Conservation (phyloP, 2,888 invertebrate genomes). For the Epicampocera succincta region DNA sequence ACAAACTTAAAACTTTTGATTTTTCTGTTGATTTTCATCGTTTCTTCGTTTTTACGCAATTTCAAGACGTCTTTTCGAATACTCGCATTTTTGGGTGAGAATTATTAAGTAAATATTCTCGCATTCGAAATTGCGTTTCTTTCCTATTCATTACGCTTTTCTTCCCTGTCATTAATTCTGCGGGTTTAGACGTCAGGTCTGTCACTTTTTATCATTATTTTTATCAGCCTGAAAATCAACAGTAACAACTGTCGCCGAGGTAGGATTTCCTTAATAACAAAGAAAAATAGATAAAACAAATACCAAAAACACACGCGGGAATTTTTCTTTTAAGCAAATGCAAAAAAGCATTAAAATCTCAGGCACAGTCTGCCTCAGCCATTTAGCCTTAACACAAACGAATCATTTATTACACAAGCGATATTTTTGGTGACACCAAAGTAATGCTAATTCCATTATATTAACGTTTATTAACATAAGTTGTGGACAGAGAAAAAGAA, state of each 20-base stretch:
- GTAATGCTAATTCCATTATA: slow-evolving; percentile 69
- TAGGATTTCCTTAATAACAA: slow-evolving; percentile 17
- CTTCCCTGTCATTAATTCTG: slow-evolving; percentile 72
- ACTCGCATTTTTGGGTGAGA: not conserved
- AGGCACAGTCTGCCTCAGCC: slow-evolving; percentile 19
- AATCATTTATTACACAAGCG: slow-evolving; percentile 50
- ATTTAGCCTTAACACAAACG: slow-evolving; percentile 45
- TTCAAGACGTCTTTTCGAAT: too few species aligned
- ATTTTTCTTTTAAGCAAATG: slow-evolving; percentile 70
- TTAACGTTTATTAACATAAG: slow-evolving; percentile 60
- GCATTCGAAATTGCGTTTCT: slow-evolving; percentile 34
- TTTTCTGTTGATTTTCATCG: too few species aligned
- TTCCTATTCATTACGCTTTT: slow-evolving; percentile 68
- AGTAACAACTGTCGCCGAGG: slow-evolving; percentile 23
- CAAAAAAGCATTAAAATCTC: slow-evolving; percentile 68
- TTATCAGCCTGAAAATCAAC: slow-evolving; percentile 71
- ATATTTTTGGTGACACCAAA: slow-evolving; percentile 66
- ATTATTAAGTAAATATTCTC: not conserved
- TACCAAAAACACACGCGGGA: slow-evolving; percentile 71
- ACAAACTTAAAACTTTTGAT: too few species aligned
- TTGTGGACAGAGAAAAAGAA: not conserved
- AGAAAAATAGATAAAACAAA: slow-evolving; percentile 58
- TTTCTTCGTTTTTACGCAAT: too few species aligned
- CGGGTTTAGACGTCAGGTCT: slow-evolving; percentile 72
- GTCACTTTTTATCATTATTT: slow-evolving; percentile 72